Percentiles rank a stretch among this genome's conserved stretches.
Conservation (phyloP, 2,113 vertebrate species). For the Nanorana parkeri region DNA sequence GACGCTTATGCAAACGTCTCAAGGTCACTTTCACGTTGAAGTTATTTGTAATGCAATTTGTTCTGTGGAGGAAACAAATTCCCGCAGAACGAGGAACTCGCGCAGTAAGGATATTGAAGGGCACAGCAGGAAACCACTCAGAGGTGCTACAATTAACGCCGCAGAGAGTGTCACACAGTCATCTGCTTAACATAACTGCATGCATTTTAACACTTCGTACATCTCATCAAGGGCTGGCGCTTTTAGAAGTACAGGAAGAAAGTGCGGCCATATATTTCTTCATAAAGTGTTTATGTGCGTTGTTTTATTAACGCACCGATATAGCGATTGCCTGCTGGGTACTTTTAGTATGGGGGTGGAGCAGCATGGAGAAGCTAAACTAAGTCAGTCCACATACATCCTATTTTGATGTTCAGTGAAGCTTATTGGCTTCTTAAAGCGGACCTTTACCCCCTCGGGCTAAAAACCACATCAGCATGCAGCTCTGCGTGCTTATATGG, state of each 20-base stretch:
- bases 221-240: not conserved
- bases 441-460: no score
- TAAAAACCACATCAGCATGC: no score
- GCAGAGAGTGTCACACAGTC: constrained; percentile 11
- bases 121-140: constrained; percentile 30
- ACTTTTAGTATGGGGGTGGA: no score
- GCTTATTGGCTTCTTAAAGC: no score
- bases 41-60: constrained; percentile 41
- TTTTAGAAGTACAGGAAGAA: not conserved
- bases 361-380: no score
- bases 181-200: constrained; percentile 16
- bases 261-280: not conserved
- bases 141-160: constrained; percentile 13
- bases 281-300: not conserved
- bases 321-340: no score
- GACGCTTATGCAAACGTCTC: not conserved
- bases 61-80: constrained; percentile 17
- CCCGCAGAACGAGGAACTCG: constrained; percentile 11
- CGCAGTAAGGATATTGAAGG: constrained; percentile 19
- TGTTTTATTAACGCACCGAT: no score
- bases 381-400: no score
- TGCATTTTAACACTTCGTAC: not conserved
- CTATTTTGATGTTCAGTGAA: no score
- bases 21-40: constrained; percentile 3
- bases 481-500: no score